These are phyloP conservation scores for Mesoclemmys tuberculata DNA, from an alignment of 2,113 vertebrate genomes.

Conservation along the genomic window DNA sequence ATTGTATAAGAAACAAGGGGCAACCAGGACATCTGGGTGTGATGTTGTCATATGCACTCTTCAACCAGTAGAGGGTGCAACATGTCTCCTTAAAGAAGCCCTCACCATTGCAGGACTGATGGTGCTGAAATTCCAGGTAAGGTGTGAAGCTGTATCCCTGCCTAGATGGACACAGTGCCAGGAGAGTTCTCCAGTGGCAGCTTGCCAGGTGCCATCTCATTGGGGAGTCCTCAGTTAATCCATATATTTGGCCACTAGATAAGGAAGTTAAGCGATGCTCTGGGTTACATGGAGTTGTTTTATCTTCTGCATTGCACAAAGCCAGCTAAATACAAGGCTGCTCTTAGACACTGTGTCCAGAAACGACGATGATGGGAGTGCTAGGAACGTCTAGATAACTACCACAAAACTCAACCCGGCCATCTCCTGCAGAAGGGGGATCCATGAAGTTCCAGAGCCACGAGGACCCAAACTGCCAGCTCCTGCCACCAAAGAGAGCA, in stretches of 20 bases:
- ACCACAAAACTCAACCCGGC: not conserved
- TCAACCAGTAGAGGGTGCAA: not conserved
- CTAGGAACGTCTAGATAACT: not conserved
- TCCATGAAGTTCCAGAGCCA: not conserved
- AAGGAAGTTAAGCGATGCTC: not conserved
- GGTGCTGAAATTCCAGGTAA: not conserved
- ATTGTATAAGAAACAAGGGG: not conserved
- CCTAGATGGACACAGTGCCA: not conserved
- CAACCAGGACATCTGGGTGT: too few relatives aligned
- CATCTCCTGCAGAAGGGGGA: not conserved
- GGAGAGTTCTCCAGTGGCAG: not conserved
- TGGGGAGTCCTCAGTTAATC: not conserved
- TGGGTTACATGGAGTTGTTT: not conserved
- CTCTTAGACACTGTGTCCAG: not conserved
- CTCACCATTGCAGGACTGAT: not conserved
- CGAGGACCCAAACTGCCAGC: not conserved
- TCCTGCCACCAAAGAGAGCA: not conserved
- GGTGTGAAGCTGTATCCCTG: not conserved
- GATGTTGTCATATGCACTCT: not conserved
- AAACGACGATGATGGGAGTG: not conserved
- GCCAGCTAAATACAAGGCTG: not conserved
- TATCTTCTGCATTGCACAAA: not conserved
- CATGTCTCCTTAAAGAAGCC: not conserved
- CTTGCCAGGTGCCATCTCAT: not conserved
- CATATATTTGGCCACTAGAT: not conserved